Conservation (phyloP, 2,888 invertebrate genomes). For the Aspidapion aeneum region DNA sequence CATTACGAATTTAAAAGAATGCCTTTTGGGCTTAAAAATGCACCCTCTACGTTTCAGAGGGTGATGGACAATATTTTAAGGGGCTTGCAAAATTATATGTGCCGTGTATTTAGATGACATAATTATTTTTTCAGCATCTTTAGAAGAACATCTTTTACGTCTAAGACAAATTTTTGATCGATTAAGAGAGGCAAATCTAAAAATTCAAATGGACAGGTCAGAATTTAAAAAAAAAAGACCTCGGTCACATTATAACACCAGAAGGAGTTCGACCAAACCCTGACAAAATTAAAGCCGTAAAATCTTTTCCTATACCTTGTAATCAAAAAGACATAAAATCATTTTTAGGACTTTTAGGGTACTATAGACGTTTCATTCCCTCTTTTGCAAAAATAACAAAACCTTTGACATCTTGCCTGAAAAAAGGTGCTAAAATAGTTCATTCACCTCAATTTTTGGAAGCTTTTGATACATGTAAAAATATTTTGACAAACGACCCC, state of each 20-base stretch:
- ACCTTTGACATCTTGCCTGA: slow-evolving; percentile 17
- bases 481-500: slow-evolving; percentile 6
- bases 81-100: neutral
- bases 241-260: neutral
- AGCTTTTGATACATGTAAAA: slow-evolving; percentile 10
- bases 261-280: neutral
- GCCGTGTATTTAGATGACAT: slow-evolving; percentile 1
- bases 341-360: slow-evolving; percentile 18
- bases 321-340: slow-evolving; percentile 19
- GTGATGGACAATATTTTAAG: neutral
- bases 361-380: slow-evolving; percentile 19
- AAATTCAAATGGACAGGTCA: neutral
- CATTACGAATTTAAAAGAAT: slow-evolving; percentile 32
- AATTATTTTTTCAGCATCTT: neutral
- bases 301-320: slow-evolving; percentile 17
- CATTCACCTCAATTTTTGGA: slow-evolving; percentile 6
- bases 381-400: slow-evolving; percentile 17
- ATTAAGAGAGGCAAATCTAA: neutral
- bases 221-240: neutral
- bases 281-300: slow-evolving; percentile 10
- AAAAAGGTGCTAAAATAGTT: slow-evolving; percentile 11
- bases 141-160: neutral
- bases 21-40: slow-evolving; percentile 27
- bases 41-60: neutral
- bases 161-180: neutral